phyloP scores from a whole-genome alignment of 2,113 vertebrate species.

The Datnioides undecimradiatus region DNA sequence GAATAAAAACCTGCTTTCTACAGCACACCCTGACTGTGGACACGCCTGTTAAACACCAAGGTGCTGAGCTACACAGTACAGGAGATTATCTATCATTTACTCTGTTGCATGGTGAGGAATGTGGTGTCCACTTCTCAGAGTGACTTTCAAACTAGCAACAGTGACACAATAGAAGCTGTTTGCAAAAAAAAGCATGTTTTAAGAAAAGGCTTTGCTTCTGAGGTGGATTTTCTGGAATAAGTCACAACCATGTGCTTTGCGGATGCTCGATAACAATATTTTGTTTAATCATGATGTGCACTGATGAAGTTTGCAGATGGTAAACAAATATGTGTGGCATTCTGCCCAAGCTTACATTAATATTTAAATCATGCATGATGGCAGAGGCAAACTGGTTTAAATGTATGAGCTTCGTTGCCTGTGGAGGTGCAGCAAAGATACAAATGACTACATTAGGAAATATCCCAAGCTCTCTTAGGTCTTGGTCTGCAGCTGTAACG shows the following conservation, averaged over 20 bases:
- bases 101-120: slow-evolving; percentile 24
- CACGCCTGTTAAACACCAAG: slow-evolving; percentile 43
- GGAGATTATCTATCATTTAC: slow-evolving; percentile 57
- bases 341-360: slow-evolving; percentile 28
- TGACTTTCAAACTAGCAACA: slow-evolving; percentile 54
- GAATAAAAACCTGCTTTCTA: slow-evolving; percentile 56
- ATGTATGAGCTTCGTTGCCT: slow-evolving; percentile 29
- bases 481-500: slow-evolving; percentile 32
- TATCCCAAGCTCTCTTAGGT: slow-evolving; percentile 3
- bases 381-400: slow-evolving; percentile 42
- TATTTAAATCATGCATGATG: slow-evolving; percentile 59
- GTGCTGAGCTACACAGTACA: slow-evolving; percentile 46
- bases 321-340: slow-evolving; percentile 10
- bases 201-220: slow-evolving; percentile 21
- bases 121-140: slow-evolving; percentile 34
- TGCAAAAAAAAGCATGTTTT: slow-evolving; percentile 27
- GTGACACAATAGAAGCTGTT: slow-evolving; percentile 25
- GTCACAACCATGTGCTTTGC: slow-evolving; percentile 11
- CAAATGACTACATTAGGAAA: slow-evolving; percentile 37
- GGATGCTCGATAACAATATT: slow-evolving; percentile 23
- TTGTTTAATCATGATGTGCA: slow-evolving; percentile 1
- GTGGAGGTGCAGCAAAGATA: slow-evolving; percentile 41
- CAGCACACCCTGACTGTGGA: slow-evolving; percentile 34
- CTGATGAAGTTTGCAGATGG: background rate
- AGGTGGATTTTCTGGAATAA: slow-evolving; percentile 4